Percentiles rank a stretch among this genome's conserved stretches.
phyloP scores from a whole-genome alignment of 2,113 vertebrate genomes.

The Aegithalos caudatus region DNA sequence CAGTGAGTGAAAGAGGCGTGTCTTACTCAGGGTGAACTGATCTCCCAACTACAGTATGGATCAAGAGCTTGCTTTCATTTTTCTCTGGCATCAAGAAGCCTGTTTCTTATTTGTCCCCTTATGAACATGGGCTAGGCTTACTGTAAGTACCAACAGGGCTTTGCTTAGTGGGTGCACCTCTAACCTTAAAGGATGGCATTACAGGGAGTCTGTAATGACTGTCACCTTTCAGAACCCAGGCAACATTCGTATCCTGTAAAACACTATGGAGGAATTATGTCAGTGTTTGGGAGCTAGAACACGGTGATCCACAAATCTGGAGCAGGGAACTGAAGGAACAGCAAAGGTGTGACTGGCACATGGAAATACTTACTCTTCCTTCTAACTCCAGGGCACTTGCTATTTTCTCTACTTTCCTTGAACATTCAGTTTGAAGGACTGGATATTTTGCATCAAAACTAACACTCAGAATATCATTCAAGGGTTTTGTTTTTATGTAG shows the following conservation, averaged over 20 bases:
- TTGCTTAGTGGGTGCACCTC: background rate
- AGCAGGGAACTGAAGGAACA: background rate
- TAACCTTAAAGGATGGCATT: background rate
- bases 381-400: background rate
- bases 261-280: background rate
- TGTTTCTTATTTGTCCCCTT: conserved; percentile 18
- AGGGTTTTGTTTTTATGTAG: background rate
- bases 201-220: background rate
- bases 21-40: background rate
- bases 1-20: background rate
- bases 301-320: background rate
- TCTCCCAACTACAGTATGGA: background rate
- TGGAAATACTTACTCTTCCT: background rate
- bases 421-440: background rate
- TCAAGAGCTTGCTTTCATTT: background rate
- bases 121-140: background rate
- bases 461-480: background rate
- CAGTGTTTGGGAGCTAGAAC: background rate
- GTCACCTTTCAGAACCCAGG: background rate
- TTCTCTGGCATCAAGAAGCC: background rate
- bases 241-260: background rate
- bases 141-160: accelerated
- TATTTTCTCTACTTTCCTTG: background rate
- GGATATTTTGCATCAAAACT: background rate
- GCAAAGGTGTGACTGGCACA: background rate